Evolutionary conservation across 2,888 invertebrate species (phyloP), one percentile per base, ranked within the genome.

Genomic region (Ctena decussata): DNA sequence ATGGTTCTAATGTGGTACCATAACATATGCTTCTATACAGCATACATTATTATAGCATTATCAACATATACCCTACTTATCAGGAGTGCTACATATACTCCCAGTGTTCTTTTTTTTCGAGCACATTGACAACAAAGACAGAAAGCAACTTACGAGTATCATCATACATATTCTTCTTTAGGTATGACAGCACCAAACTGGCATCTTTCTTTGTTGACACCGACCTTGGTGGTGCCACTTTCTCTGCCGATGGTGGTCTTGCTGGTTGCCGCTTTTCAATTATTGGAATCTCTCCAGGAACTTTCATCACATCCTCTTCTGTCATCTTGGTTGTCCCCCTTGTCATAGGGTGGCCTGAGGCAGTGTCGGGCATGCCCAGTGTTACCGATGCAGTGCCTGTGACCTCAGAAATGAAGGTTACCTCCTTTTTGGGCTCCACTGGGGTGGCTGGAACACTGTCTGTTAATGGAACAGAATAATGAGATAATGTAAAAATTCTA

Each of bases 141-240:
- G n/a, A n/a, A n/a, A n/a, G 39, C 18, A 24, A 65, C 81, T 41
- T 80, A 94, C 94, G 93, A 89, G 84, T 84, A 79, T 94, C 93
- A 90, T 94, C 94, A 89, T 94, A 94, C 80, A 86, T 91, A 70
- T 93, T 94, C 77, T 92, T 93, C 86, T 92, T 93, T 73, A 92
- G 84, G 77, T 93, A 92, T 0, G 93, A 89, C 60, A 92, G 76
- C 12, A 92, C 89, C 15, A 86, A 60, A 24, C 81, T 84, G 12
- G 87, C 80, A 65, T 92, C 91, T 65, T 85, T 90, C 74, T 84
- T 82, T 32, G 77, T n/a, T 18, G 79, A 73, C 32, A 84, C 44
- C 11, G 74, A 49, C 41, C 86, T 77, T 80, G 49, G 76, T 57
- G 24, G 70, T 53, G 37, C 77, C 79, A 44, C 76, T 69, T 35